Evolutionary conservation across 2,113 vertebrate species (phyloP).

Genomic region (Mus spicilegus): DNA sequence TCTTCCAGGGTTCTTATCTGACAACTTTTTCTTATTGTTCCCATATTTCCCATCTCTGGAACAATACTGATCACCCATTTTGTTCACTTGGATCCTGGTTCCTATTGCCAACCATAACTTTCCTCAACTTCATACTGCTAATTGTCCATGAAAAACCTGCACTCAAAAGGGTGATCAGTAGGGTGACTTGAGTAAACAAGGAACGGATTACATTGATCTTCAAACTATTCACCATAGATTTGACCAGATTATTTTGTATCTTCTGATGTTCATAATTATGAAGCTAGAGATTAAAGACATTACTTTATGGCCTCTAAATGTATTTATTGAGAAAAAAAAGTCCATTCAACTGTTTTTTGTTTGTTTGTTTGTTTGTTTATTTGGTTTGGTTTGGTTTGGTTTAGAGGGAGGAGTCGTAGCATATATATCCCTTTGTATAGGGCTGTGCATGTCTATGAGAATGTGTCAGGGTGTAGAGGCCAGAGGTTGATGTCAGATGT

Average conservation of each 20-base stretch:
- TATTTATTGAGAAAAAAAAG: background rate
- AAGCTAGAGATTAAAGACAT: background rate
- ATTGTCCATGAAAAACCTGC: background rate
- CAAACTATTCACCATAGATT: background rate
- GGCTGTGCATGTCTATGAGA: too few species aligned
- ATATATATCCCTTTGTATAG: background rate
- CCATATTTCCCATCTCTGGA: background rate
- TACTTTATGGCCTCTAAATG: background rate
- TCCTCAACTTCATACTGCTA: background rate
- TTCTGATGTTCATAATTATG: background rate
- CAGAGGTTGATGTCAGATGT: too few species aligned
- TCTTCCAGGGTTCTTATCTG: background rate
- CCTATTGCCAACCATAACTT: background rate
- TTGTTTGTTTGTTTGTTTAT: background rate
- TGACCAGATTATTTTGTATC: slow-evolving; percentile 17
- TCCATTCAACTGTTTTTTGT: too few species aligned
- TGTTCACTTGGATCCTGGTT: background rate
- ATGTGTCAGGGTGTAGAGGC: background rate
- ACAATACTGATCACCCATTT: background rate
- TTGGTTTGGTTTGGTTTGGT: background rate
- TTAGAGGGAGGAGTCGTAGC: background rate
- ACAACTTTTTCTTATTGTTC: background rate
- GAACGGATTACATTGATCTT: background rate
- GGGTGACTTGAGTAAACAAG: background rate
- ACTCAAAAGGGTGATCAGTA: background rate